Percentiles rank a stretch among this genome's conserved stretches.
Conservation (phyloP, 2,888 invertebrate species). For the Piscicola geometra region DNA sequence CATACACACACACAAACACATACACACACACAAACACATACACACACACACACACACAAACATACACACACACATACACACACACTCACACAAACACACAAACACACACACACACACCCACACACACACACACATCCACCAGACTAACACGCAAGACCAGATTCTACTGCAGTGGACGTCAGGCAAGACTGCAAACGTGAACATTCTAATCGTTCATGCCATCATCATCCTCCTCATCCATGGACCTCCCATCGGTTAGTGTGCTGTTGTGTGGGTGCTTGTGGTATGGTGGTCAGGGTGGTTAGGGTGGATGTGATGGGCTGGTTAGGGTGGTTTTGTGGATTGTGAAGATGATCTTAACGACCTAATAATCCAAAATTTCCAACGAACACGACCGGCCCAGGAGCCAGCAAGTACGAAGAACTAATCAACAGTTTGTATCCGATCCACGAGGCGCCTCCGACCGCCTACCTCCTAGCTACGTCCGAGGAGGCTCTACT, state of each 20-base stretch:
- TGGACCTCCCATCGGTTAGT: slow-evolving; percentile 53
- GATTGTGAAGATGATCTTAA: background rate
- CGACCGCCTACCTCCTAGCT: slow-evolving; percentile 72
- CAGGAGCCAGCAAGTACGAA: slow-evolving; percentile 48
- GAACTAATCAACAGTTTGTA: slow-evolving; percentile 81
- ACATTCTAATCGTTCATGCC: slow-evolving; percentile 75
- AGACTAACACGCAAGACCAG: slow-evolving; percentile 71
- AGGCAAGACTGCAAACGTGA: slow-evolving; percentile 71
- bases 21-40: too few species aligned
- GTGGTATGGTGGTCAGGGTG: too few species aligned
- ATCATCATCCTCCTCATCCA: slow-evolving; percentile 74
- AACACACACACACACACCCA: too few species aligned
- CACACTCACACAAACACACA: too few species aligned
- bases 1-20: too few species aligned
- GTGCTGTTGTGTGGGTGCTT: too few species aligned
- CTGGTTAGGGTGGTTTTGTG: background rate
- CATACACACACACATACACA: too few species aligned
- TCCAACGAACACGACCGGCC: background rate
- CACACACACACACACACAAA: too few species aligned
- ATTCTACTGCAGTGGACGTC: slow-evolving; percentile 72
- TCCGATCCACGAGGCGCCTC: slow-evolving; percentile 67
- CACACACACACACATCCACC: too few species aligned
- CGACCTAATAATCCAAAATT: background rate
- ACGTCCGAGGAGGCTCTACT: slow-evolving; percentile 76
- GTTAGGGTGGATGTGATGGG: background rate